These are phyloP conservation scores for Propithecus coquereli DNA, from an alignment of 2,113 vertebrate genomes.

Conservation along the genomic window DNA sequence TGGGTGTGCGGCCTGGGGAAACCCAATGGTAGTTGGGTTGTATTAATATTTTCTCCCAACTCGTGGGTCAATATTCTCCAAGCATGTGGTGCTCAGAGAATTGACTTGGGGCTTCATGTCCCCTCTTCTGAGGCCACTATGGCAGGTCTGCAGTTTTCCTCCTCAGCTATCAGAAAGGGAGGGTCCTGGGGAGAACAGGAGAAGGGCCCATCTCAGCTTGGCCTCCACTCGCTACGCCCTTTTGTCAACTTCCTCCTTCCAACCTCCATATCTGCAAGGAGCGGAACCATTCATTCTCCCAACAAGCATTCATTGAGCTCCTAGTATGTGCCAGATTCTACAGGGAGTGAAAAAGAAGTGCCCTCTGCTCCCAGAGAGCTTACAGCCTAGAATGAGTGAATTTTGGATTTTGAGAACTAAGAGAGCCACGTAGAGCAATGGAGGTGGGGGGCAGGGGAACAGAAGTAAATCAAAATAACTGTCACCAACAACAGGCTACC, in stretches of 20 bases:
- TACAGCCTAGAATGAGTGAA: background rate
- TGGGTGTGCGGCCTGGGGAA: background rate
- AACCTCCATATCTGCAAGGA: background rate
- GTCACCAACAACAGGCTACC: background rate
- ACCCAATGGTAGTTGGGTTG: background rate
- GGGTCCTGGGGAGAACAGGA: background rate
- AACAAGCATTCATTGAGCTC: background rate
- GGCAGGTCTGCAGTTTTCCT: background rate
- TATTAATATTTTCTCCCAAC: background rate
- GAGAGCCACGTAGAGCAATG: background rate
- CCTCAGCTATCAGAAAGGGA: background rate
- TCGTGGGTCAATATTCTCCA: background rate
- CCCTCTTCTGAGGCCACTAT: background rate
- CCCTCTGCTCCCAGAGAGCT: background rate
- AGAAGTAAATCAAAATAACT: background rate
- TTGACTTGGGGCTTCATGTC: background rate
- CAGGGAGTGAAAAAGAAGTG: background rate
- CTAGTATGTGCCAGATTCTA: background rate
- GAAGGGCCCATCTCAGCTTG: background rate
- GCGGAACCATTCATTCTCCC: background rate
- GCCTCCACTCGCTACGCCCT: background rate
- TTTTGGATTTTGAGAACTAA: background rate
- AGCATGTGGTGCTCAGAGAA: background rate
- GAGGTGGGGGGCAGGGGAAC: fast-evolving
- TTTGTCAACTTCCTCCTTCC: background rate